Evolutionary conservation across 1,140 invertebrate genomes (phyloP).

Genomic region (Drosophila malerkotliana): DNA sequence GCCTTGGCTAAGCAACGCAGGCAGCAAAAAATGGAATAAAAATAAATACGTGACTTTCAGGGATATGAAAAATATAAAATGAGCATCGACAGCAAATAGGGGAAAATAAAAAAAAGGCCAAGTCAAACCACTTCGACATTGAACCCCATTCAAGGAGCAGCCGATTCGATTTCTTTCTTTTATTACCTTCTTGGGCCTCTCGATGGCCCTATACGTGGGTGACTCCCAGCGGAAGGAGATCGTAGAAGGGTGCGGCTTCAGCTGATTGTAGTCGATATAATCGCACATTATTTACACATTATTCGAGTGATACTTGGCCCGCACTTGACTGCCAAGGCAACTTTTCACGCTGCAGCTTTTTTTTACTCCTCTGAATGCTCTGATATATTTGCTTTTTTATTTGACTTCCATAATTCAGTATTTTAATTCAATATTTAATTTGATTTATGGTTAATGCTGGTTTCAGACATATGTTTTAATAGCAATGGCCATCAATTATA

Average conservation of each 20-base stretch:
- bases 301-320: conserved; percentile 55
- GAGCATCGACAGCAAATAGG: conserved; percentile 26
- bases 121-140: conserved; percentile 33
- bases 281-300: conserved; percentile 74
- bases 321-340: conserved; percentile 20
- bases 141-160: conserved; percentile 25
- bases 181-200: conserved; percentile 26
- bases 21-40: conserved; percentile 29
- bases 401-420: conserved; percentile 3
- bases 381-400: background rate
- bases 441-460: conserved; percentile 35
- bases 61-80: conserved; percentile 51
- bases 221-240: conserved; percentile 11
- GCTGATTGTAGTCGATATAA: conserved; percentile 66
- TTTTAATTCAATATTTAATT: conserved; percentile 33
- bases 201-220: conserved; percentile 23
- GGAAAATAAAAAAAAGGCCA: conserved; percentile 29
- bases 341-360: background rate
- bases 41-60: conserved; percentile 70
- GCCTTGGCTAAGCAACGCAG: conserved; percentile 10
- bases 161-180: conserved; percentile 4
- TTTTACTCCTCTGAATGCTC: background rate
- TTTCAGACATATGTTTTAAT: conserved; percentile 41
- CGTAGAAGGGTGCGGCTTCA: conserved; percentile 9
- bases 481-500: conserved; percentile 37